phyloP scores from a whole-genome alignment of 1,140 invertebrate genomes.

The Ridgeia piscesae region DNA sequence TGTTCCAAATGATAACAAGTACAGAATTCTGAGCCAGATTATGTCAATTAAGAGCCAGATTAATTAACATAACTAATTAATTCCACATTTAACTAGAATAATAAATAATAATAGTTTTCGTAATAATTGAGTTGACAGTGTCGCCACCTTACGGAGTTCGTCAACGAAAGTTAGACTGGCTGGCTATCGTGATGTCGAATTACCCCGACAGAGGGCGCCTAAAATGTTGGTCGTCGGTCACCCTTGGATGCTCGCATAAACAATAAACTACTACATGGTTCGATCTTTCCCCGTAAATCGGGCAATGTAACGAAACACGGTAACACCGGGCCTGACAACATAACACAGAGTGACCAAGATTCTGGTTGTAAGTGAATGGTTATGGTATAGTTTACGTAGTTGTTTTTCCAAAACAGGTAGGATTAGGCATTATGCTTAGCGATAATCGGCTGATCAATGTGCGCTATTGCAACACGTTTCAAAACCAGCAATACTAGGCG shows the following conservation, averaged over 20 bases:
- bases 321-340: background rate
- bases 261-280: background rate
- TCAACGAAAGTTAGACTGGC: background rate
- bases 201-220: background rate
- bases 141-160: background rate
- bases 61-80: too few relatives aligned
- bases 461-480: too few relatives aligned
- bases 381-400: too few relatives aligned
- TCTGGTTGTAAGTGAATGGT: background rate
- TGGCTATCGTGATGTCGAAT: background rate
- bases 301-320: background rate
- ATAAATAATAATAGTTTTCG: too few relatives aligned
- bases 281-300: background rate
- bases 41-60: too few relatives aligned
- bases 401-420: too few relatives aligned
- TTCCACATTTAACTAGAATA: too few relatives aligned
- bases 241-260: background rate
- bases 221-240: background rate
- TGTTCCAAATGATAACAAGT: too few relatives aligned
- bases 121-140: background rate
- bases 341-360: background rate
- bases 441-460: too few relatives aligned
- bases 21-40: too few relatives aligned
- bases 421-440: too few relatives aligned
- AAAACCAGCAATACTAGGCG: too few relatives aligned